Conservation (phyloP, 2,113 vertebrate species). For the Rissa tridactyla region DNA sequence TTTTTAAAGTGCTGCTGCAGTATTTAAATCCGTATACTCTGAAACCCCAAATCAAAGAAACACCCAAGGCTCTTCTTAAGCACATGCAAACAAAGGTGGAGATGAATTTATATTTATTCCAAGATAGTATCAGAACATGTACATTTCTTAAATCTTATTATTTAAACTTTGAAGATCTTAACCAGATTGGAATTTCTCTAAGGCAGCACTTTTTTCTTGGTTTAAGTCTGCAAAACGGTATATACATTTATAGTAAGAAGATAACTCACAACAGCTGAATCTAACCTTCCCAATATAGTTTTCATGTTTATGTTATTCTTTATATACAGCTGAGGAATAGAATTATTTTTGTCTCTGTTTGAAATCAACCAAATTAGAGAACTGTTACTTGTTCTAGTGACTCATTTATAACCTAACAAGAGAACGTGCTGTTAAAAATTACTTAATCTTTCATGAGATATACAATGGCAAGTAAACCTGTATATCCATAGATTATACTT, state of each 20-base stretch:
- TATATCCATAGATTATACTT: background rate
- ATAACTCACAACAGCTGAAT: background rate
- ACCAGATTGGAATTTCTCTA: background rate
- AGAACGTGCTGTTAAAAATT: background rate
- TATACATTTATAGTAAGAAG: background rate
- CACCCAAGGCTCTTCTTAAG: background rate
- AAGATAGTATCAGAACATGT: background rate
- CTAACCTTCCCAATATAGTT: background rate
- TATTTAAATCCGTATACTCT: background rate
- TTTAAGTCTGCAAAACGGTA: background rate
- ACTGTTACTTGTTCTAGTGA: background rate
- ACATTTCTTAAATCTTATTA: background rate
- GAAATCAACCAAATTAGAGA: background rate
- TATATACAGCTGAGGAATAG: background rate
- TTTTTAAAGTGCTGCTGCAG: background rate
- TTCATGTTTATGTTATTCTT: background rate
- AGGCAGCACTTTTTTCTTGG: background rate
- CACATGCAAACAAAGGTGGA: background rate
- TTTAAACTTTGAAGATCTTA: background rate
- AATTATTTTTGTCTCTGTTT: background rate
- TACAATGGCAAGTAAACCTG: background rate
- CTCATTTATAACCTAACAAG: background rate
- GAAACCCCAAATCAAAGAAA: background rate
- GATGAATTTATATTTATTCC: background rate
- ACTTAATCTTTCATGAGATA: background rate